Conservation (phyloP, 2,888 invertebrate genomes). For the Balanococcus diminutus region DNA sequence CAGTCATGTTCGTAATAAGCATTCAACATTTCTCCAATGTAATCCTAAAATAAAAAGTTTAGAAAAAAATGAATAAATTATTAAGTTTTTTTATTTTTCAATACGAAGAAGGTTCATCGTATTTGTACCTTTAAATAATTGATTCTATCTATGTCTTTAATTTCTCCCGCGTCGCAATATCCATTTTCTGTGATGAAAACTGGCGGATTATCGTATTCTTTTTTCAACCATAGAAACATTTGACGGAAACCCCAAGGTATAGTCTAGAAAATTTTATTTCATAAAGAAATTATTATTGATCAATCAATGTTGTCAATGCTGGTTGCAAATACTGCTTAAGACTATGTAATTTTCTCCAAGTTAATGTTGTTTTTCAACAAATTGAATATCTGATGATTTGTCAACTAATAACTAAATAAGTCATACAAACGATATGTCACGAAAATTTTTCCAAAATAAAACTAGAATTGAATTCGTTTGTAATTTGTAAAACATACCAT, state of each 20-base stretch:
- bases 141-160: slow-evolving; percentile 60
- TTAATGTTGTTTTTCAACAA: neutral
- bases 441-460: no score
- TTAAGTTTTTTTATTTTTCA: slow-evolving; percentile 51
- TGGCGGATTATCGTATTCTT: slow-evolving; percentile 58
- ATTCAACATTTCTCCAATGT: slow-evolving; percentile 64
- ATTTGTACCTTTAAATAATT: slow-evolving; percentile 61
- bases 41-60: slow-evolving; percentile 58
- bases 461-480: no score
- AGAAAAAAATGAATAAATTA: neutral
- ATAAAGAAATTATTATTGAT: neutral
- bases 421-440: no score
- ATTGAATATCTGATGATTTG: no score
- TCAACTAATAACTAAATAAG: no score
- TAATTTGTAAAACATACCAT: slow-evolving; percentile 62
- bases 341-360: neutral
- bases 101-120: slow-evolving; percentile 60
- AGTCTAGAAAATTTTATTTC: slow-evolving; percentile 60
- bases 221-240: slow-evolving; percentile 62
- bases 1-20: slow-evolving; percentile 65
- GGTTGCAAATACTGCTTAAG: neutral
- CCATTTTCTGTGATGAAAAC: slow-evolving; percentile 64
- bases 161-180: slow-evolving; percentile 59
- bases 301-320: neutral
- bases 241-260: slow-evolving; percentile 64